A percentile compares a stretch with the other conserved stretches of the same genome.
phyloP scores from a whole-genome alignment of 2,797 vertebrate genomes.

The Gorsachius magnificus region DNA sequence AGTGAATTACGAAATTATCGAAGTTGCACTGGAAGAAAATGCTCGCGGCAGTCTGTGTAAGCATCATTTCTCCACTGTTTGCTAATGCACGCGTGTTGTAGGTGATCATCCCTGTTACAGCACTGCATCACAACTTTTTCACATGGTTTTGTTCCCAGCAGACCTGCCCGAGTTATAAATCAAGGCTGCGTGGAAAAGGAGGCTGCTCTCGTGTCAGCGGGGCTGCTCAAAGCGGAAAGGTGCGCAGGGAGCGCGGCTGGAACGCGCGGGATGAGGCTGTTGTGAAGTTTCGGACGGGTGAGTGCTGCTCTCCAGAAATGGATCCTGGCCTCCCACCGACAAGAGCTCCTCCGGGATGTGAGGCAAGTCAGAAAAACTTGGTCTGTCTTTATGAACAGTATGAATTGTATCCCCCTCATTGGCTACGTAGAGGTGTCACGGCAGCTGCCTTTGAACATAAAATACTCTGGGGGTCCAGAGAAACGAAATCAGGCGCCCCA shows the following conservation, averaged over 20 bases:
- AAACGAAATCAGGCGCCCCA: neutral
- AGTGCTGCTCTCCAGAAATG: neutral
- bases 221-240: neutral
- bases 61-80: fast-evolving
- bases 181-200: neutral
- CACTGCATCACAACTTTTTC: neutral
- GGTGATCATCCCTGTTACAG: neutral
- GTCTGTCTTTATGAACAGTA: neutral
- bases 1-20: neutral
- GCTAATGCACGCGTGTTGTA: fast-evolving
- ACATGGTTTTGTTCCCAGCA: neutral
- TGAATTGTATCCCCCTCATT: neutral
- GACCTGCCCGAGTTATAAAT: neutral
- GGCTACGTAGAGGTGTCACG: neutral
- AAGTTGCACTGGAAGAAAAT: neutral
- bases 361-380: neutral
- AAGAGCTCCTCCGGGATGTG: neutral
- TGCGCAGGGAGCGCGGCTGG: neutral
- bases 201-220: neutral
- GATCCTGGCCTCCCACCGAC: neutral
- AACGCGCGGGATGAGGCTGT: fast-evolving
- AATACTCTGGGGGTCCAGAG: neutral
- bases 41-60: neutral
- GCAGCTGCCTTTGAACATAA: neutral
- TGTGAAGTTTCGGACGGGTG: neutral